A percentile compares a stretch with the other conserved stretches of the same genome.
Evolutionary conservation across 92 coral and sea anemone species (phyloP).

Genomic region (Galaxea fascicularis): DNA sequence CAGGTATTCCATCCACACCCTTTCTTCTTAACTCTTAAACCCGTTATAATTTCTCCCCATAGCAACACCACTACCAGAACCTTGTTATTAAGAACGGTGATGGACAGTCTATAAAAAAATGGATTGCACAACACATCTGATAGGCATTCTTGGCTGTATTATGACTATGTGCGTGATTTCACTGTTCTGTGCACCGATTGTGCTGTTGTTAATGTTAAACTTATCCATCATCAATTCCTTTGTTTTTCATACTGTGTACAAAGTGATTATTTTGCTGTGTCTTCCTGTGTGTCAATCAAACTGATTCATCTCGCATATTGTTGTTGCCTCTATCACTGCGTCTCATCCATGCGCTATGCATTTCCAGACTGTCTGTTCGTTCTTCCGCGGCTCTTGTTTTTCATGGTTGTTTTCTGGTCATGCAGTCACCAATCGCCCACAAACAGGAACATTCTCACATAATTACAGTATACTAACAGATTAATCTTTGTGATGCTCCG

Average conservation of each 20-base stretch:
- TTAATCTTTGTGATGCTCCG: slow-evolving; percentile 22
- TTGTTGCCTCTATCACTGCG: not conserved
- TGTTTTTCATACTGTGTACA: not conserved
- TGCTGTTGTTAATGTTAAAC: not conserved
- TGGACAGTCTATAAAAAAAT: no score
- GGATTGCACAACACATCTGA: no score
- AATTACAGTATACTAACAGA: not conserved
- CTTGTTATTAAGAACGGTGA: no score
- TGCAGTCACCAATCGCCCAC: not conserved
- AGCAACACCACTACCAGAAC: no score
- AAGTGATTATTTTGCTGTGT: not conserved
- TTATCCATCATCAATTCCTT: not conserved
- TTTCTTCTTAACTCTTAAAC: no score
- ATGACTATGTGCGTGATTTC: not conserved
- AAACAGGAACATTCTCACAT: not conserved
- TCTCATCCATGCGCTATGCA: not conserved
- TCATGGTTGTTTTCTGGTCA: not conserved
- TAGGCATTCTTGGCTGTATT: no score
- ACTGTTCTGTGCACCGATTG: not conserved
- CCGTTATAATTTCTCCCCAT: no score
- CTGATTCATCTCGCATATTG: not conserved
- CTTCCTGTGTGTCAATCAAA: not conserved
- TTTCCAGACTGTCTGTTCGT: not conserved
- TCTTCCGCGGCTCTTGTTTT: not conserved
- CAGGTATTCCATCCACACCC: no score